A percentile compares a stretch with the other conserved stretches of the same genome.
Conservation (phyloP, 2,797 vertebrate species). For the Onychomys torridus region DNA sequence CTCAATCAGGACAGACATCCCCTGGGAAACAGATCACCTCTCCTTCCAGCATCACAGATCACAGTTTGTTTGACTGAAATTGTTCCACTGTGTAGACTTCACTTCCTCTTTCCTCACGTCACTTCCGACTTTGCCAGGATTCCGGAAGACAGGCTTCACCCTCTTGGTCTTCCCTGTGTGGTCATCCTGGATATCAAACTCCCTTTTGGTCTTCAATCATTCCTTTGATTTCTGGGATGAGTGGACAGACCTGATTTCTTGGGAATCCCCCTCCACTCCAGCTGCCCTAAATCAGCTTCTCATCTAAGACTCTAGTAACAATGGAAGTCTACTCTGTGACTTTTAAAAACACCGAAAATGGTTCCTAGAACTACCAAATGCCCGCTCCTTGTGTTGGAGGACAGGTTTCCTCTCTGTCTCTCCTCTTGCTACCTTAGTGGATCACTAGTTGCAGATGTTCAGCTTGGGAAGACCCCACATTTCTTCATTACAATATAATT, state of each 20-base stretch:
- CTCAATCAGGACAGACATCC: neutral
- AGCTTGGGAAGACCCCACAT: neutral
- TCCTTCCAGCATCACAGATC: neutral
- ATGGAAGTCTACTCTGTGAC: neutral
- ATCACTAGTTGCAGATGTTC: neutral
- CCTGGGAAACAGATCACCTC: neutral
- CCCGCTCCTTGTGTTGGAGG: neutral
- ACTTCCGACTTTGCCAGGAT: neutral
- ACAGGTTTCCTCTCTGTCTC: neutral
- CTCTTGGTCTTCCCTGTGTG: neutral
- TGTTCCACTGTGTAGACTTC: neutral
- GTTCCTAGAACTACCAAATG: neutral
- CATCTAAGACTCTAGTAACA: neutral
- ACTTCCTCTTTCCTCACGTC: accelerated
- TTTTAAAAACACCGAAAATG: neutral
- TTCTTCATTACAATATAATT: constrained; percentile 32
- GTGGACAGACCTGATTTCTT: neutral
- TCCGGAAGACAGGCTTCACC: neutral
- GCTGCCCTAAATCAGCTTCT: neutral
- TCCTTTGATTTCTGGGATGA: neutral
- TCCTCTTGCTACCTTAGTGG: neutral
- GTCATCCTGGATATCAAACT: neutral
- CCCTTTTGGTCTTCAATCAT: neutral
- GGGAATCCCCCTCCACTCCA: too few species aligned
- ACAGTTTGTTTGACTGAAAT: too few species aligned